These are phyloP conservation scores for Hylaeus anthracinus DNA, from an alignment of 1,140 invertebrate genomes.

Conservation along the genomic window DNA sequence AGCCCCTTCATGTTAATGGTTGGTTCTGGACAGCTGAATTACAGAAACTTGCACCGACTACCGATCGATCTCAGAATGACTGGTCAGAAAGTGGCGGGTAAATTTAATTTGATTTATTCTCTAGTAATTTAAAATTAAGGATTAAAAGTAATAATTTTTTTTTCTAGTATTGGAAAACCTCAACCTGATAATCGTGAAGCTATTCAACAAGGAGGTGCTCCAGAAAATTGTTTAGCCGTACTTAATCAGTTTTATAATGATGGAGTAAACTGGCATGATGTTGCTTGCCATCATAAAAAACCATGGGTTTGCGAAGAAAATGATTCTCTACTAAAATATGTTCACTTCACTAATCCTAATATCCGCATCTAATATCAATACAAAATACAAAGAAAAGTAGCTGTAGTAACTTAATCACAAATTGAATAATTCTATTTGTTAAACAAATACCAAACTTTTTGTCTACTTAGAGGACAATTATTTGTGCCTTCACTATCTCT, in stretches of 20 bases:
- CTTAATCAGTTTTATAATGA: slow-evolving; percentile 93
- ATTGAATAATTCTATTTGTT: neutral
- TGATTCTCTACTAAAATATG: slow-evolving; percentile 89
- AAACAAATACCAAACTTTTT: slow-evolving; percentile 2
- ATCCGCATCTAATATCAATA: slow-evolving; percentile 83
- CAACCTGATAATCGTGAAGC: slow-evolving; percentile 92
- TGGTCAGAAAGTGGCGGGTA: slow-evolving; percentile 90
- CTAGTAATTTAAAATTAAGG: neutral
- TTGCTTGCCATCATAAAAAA: slow-evolving; percentile 92
- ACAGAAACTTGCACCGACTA: slow-evolving; percentile 89
- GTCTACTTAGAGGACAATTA: neutral
- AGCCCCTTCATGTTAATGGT: slow-evolving; percentile 89
- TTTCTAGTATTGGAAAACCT: slow-evolving; percentile 85
- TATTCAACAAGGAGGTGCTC: slow-evolving; percentile 88
- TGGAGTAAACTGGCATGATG: slow-evolving; percentile 93
- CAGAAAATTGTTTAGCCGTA: slow-evolving; percentile 90
- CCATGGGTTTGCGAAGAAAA: slow-evolving; percentile 92
- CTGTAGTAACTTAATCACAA: neutral
- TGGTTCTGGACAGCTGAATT: slow-evolving; percentile 94
- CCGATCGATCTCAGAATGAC: slow-evolving; percentile 88
- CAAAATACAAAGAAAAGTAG: neutral
- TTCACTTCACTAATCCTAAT: slow-evolving; percentile 88
- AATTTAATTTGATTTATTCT: slow-evolving; percentile 24
- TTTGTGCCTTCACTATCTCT: neutral
- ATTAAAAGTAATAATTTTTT: neutral